Base-by-base conservation (phyloP, 2,888 invertebrate genomes). In the Conchocele bisecta region DNA sequence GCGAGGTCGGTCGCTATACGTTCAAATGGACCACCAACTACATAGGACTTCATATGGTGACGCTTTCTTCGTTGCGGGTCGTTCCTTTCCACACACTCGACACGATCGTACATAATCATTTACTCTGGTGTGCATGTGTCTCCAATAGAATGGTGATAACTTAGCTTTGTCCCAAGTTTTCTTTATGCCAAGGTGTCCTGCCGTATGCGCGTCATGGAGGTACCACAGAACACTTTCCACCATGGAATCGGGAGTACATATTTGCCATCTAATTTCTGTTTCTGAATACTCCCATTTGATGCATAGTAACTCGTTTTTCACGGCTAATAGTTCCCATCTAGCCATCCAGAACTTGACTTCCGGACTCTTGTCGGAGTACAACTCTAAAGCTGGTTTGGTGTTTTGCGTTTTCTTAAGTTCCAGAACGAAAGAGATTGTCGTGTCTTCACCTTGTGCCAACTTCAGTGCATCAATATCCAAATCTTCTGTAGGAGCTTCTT, bases 101-200 rank as follows among this genome's bases (percentile, higher is more conserved):
- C 59, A 59, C 13, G 37, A 15, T 41, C 29, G 51, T 13, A 61
- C 51, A 22, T 51, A 53, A 5, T 29, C 24, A 2, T 42, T 33
- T 17, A 59, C 58, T 26, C 39, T 13, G 2, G 53, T 15, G 15
- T 22, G 39, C 59, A 64, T 58, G 15, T 44, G 26, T 7, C 13
- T 29, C 58, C 70, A 70, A 33, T 64, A 70, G 41, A 54, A 69
- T n/a, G 42, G 51, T 29, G 44, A 67, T 15, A 46, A 13, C 15
- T 44, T 58, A 15, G 63, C 58, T 3, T 31, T 50, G 9, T 13
- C 22, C 37, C 26, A 42, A 51, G 69, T 53, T 42, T 42, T 50
- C 24, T 46, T 58, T 1, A 70, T 58, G 7, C 60, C 56, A 2
- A 51, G 28, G 35, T 41, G 58, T 41, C 58, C 58, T 24, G 42